These are phyloP conservation scores for Uloborus diversus DNA, from an alignment of 1,140 invertebrate genomes.

Conservation along the genomic window DNA sequence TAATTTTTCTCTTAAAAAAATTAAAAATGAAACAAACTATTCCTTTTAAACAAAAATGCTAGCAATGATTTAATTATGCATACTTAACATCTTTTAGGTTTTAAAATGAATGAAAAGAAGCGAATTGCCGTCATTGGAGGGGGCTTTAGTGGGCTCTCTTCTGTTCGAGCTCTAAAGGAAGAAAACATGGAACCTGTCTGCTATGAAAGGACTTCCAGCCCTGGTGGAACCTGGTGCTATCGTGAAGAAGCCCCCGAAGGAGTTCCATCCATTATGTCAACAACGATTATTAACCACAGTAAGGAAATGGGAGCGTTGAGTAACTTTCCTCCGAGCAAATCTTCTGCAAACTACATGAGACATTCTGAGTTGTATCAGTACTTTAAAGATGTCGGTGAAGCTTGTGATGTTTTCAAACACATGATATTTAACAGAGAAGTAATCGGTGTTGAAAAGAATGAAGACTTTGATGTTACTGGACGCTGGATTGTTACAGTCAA, in stretches of 20 bases:
- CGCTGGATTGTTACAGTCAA: slow-evolving; percentile 63
- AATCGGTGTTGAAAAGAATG: slow-evolving; percentile 56
- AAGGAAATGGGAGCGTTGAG: slow-evolving; percentile 68
- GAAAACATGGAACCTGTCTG: slow-evolving; percentile 63
- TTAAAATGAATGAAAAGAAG: neutral
- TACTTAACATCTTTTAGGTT: neutral
- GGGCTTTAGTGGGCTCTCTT: slow-evolving; percentile 26
- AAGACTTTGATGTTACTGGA: slow-evolving; percentile 63
- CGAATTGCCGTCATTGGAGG: slow-evolving; percentile 37
- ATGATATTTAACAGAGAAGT: slow-evolving; percentile 63
- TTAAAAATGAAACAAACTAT: too few relatives aligned
- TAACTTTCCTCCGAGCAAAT: slow-evolving; percentile 63
- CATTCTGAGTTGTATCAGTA: slow-evolving; percentile 62
- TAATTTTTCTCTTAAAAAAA: too few relatives aligned
- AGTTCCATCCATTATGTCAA: slow-evolving; percentile 59
- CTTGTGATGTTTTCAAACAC: slow-evolving; percentile 44
- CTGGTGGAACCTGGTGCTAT: slow-evolving; percentile 70
- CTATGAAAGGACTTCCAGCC: slow-evolving; percentile 66
- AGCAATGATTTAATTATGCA: too few relatives aligned
- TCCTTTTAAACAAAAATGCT: too few relatives aligned
- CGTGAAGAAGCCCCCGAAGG: slow-evolving; percentile 60
- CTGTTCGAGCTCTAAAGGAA: slow-evolving; percentile 30
- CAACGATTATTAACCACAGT: slow-evolving; percentile 65
- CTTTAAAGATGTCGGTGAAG: slow-evolving; percentile 62
- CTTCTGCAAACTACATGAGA: slow-evolving; percentile 64